These are phyloP conservation scores for Ophion obscuratus DNA, from an alignment of 2,888 invertebrate genomes.

Conservation along the genomic window DNA sequence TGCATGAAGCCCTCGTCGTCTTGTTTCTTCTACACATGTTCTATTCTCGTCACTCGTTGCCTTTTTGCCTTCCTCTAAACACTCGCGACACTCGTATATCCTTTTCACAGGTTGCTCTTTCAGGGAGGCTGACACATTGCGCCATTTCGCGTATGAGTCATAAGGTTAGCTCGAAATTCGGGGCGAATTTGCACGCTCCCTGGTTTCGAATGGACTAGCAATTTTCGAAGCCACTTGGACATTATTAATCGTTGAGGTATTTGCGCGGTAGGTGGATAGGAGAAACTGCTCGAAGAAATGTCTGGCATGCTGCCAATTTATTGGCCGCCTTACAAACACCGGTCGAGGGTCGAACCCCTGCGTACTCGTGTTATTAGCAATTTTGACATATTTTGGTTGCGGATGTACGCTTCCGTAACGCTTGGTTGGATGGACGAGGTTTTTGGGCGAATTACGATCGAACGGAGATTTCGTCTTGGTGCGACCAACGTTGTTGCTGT, in stretches of 20 bases:
- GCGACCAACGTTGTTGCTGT: too few relatives aligned
- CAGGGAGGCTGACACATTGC: background rate
- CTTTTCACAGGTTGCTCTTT: conserved; percentile 17
- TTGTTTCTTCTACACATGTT: conserved; percentile 36
- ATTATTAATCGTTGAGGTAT: conserved; percentile 14
- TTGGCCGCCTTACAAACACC: conserved; percentile 11
- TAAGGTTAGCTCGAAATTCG: background rate
- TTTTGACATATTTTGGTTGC: background rate
- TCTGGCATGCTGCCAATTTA: conserved; percentile 38
- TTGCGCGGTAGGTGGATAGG: background rate
- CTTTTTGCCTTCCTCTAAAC: conserved; percentile 46
- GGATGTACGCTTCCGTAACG: background rate
- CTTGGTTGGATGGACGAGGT: background rate
- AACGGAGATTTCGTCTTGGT: too few relatives aligned
- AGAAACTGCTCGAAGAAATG: conserved; percentile 20
- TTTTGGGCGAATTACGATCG: background rate
- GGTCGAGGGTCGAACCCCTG: conserved; percentile 18
- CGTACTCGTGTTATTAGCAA: conserved; percentile 11
- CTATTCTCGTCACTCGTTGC: conserved; percentile 37
- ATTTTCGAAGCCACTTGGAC: background rate
- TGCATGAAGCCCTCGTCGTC: background rate
- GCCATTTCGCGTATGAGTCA: background rate
- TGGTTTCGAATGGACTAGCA: conserved; percentile 3
- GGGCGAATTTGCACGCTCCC: conserved; percentile 26
- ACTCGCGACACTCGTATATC: conserved; percentile 34